A percentile compares a stretch with the other conserved stretches of the same genome.
These are phyloP conservation scores for Oophaga sylvatica DNA, from an alignment of 2,797 vertebrate genomes.

Conservation along the genomic window DNA sequence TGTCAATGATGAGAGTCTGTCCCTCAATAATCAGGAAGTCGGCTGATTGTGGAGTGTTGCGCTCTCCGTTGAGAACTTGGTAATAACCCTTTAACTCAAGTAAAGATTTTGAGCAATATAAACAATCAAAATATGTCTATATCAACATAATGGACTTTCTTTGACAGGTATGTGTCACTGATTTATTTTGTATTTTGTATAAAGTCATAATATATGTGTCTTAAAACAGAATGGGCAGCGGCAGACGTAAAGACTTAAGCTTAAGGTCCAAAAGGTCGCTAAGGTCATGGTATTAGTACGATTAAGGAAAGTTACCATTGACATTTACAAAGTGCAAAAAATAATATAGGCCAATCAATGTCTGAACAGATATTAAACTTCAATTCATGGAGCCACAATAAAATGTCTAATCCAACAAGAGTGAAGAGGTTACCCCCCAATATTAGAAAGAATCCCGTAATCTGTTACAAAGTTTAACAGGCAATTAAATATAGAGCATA, in stretches of 20 bases:
- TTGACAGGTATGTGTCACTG: background rate
- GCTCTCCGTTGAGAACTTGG: too few relatives aligned
- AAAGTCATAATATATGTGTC: background rate
- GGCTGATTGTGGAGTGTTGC: too few relatives aligned
- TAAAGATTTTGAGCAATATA: too few relatives aligned
- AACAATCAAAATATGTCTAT: background rate
- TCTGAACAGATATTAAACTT: background rate
- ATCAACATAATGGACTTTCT: too few relatives aligned
- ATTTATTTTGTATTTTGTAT: background rate
- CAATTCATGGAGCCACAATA: background rate
- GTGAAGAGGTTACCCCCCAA: slow-evolving; percentile 3
- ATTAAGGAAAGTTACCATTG: background rate
- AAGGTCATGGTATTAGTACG: background rate
- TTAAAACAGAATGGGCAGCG: background rate
- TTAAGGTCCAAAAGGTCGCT: background rate
- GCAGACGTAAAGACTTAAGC: background rate
- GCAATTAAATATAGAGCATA: slow-evolving; percentile 35
- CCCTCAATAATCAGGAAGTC: too few relatives aligned
- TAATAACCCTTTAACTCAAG: too few relatives aligned
- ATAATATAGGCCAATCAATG: background rate
- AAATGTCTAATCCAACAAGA: background rate
- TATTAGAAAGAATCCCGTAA: slow-evolving; percentile 34
- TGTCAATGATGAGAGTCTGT: too few relatives aligned
- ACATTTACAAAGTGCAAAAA: background rate
- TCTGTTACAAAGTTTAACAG: slow-evolving; percentile 40